Base-by-base conservation (phyloP, 2,113 vertebrate species). In the Podilymbus podiceps region DNA sequence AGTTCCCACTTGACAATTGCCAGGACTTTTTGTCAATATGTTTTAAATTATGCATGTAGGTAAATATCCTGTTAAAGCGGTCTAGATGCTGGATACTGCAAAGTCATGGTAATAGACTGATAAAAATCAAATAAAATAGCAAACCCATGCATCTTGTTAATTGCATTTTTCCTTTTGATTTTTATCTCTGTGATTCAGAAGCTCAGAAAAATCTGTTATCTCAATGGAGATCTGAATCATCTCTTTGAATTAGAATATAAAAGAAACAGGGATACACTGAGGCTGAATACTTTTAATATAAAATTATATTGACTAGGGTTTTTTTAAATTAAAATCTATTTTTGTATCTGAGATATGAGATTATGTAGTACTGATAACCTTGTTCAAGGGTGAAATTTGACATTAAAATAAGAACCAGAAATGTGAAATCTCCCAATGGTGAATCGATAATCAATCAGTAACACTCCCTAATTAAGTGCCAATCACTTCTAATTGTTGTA, bases 401-500 rank as follows among this genome's bases (percentile, higher is more conserved):
- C 55, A 82, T 50, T 85, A 73, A 64, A 89, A 73, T 85, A 83
- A 82, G 74, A 81, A 73, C 24, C 11, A 58, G 33, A 58, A 38
- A 66, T 55, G 16, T 76, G 28, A 92, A 90, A 55, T 47, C 46
- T 94, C 42, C 47, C 68, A 74, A 74, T 52, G 77, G 11, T 67
- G 76, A 93, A 96, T 80, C 85, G 93, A 96, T 96, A 94, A 81
- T 86, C 90, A 86, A 83, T 84, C 90, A 94, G 73, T 71, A 88
- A 67, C 64, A 59, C 49, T 83, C 27, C 20, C 30, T 88, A 95
- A 93, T 92, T 83, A 85, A 73, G 42, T 67, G 59, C 23, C 78
- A 79, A 58, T 88, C 78, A 44, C 22, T 88, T 90, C 24, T 86
- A 85, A 82, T 60, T 0, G 0, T 52, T 75, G 27, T 30, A 88